Evolutionary conservation across 2,797 vertebrate genomes (phyloP).

Genomic region (Dryobates pubescens): DNA sequence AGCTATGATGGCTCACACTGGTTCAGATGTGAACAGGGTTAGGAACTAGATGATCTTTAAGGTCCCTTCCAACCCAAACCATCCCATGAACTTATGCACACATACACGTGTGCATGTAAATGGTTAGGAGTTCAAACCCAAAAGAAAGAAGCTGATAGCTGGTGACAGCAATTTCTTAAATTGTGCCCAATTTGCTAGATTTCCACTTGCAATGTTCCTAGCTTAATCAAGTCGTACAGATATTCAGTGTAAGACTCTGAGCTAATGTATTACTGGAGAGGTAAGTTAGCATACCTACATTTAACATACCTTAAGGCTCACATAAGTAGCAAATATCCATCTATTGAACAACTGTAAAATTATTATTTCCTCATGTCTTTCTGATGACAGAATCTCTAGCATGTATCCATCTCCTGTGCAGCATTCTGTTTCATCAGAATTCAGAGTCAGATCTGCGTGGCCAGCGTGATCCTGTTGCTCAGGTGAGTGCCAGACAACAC

Average conservation of each 20-base stretch:
- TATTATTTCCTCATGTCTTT: neutral
- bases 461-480: fast-evolving
- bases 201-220: neutral
- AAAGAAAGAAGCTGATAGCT: fast-evolving
- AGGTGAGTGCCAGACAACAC: neutral
- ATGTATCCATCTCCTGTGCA: neutral
- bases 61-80: neutral
- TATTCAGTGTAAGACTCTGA: neutral
- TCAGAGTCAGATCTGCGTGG: neutral
- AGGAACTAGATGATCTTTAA: no score
- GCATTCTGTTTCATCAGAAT: neutral
- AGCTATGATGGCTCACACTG: neutral
- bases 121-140: neutral
- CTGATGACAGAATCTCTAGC: neutral
- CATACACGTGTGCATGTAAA: no score
- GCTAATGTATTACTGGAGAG: neutral
- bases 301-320: neutral
- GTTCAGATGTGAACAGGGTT: neutral
- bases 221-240: neutral
- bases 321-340: neutral
- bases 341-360: neutral
- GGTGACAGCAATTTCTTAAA: neutral
- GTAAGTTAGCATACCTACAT: neutral
- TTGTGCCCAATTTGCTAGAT: neutral
- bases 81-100: neutral